Conservation (phyloP, 2,113 vertebrate species). For the Smithornis capensis region DNA sequence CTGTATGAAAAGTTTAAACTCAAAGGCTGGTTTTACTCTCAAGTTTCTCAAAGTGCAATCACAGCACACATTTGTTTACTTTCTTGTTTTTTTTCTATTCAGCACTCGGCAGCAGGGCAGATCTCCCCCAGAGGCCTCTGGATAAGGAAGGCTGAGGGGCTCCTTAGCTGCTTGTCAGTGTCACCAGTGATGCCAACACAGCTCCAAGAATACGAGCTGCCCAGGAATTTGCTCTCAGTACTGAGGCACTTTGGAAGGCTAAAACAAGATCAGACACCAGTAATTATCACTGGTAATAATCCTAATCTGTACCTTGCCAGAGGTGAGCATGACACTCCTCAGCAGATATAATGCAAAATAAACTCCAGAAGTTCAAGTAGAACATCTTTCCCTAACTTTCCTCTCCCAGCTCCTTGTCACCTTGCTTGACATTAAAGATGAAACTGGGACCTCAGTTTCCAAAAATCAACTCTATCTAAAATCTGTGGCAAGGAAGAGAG, state of each 20-base stretch:
- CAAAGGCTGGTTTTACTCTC: not conserved
- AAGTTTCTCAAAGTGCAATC: not conserved
- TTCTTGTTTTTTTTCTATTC: not conserved
- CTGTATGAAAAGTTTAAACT: not conserved
- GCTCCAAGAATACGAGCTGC: not conserved
- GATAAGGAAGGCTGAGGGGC: not conserved
- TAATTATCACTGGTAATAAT: not conserved
- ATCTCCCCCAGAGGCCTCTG: not conserved
- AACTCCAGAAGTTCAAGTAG: not conserved
- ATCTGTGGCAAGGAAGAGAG: not conserved
- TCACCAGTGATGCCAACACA: not conserved
- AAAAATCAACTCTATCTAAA: not conserved
- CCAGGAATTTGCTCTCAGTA: not conserved
- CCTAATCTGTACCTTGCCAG: not conserved
- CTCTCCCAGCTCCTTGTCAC: not conserved
- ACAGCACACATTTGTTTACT: not conserved
- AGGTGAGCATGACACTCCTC: not conserved
- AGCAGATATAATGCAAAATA: not conserved
- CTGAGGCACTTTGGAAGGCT: not conserved
- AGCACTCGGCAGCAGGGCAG: not conserved
- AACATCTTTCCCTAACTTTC: not conserved
- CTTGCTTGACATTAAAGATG: not conserved
- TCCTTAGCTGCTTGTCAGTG: not conserved
- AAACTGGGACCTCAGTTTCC: not conserved
- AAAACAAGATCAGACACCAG: not conserved